Evolutionary conservation across 2,888 invertebrate genomes (phyloP).

Genomic region (Hylaea fasciaria): DNA sequence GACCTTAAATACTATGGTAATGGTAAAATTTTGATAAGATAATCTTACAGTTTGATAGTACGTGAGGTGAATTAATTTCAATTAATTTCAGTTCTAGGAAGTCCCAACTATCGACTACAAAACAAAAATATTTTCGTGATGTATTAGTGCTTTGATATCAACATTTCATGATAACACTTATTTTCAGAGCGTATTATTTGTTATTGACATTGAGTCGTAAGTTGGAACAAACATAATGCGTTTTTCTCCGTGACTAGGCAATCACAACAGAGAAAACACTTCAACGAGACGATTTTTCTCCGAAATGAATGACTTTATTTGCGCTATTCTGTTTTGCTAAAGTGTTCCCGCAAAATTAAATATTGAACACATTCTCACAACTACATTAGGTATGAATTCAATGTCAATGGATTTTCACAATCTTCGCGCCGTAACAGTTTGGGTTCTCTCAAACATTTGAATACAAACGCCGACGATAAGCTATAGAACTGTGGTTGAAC

Average conservation of each 20-base stretch:
- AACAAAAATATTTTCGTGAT: too few relatives aligned
- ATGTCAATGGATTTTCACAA: background rate
- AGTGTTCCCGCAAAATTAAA: background rate
- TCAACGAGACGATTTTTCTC: background rate
- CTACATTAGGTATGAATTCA: background rate
- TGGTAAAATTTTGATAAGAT: too few relatives aligned
- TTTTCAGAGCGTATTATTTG: slow-evolving; percentile 12
- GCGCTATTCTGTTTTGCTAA: background rate
- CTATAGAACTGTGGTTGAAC: background rate
- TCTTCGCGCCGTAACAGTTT: background rate
- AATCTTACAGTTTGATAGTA: too few relatives aligned
- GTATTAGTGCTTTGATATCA: background rate
- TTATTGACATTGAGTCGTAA: slow-evolving; percentile 9
- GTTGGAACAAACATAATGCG: slow-evolving; percentile 5
- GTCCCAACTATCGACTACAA: too few relatives aligned
- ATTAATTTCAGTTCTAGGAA: too few relatives aligned
- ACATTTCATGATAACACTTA: slow-evolving; percentile 12
- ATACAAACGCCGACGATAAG: slow-evolving; percentile 3
- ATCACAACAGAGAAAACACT: slow-evolving; percentile 3
- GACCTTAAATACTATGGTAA: too few relatives aligned
- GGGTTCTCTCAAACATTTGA: slow-evolving; percentile 5
- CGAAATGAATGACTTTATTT: slow-evolving; percentile 7
- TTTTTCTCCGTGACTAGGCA: slow-evolving; percentile 9
- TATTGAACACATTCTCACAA: background rate
- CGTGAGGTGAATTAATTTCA: too few relatives aligned